Evolutionary conservation across 1,140 invertebrate species (phyloP), one percentile per base, ranked within the genome.

Genomic region (Drosophila bocki): DNA sequence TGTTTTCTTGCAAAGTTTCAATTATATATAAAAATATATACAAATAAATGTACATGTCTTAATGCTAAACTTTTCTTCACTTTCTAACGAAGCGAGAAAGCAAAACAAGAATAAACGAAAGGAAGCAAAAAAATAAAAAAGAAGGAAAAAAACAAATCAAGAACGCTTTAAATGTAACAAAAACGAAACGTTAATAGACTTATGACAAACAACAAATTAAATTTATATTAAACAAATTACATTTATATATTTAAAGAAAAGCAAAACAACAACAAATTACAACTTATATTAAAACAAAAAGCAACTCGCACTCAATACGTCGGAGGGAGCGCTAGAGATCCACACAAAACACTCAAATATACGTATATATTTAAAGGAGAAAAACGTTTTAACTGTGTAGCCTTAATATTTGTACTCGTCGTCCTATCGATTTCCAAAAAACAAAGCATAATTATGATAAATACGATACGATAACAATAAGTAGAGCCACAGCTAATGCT

Each of bases 121-220:
- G 26, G 32, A 50, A 51, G 32, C 15, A 70, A 75, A 70, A 71
- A 39, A 70, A 75, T 67, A 71, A 39, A 59, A 75, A 54, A 45
- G 47, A 50, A 70, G 75, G 62, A 58, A 22, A 70, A 67, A 71
- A 56, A 75, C 88, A 87, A 75, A 91, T 78, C 69, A 82, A 85
- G 74, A 85, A 85, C 84, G 84, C 84, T 91, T 91, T 91, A 91
- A 88, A 91, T 88, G 81, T 88, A 88, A 91, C 85, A 85, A 90
- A 90, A 90, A 85, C 85, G 86, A 91, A 90, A 90, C 82, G 85
- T 90, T 90, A 82, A 90, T 90, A 90, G 85, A 90, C 85, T 90
- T 85, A 85, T 70, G 67, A 69, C 35, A 78, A 69, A 50, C 60
- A 78, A 80, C 48, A 69, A 72, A 72, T 72, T 60, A 72, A 50